Percentiles rank a stretch among this genome's conserved stretches.
These are phyloP conservation scores for Edolisoma coerulescens DNA, from an alignment of 2,113 vertebrate species.

Conservation along the genomic window DNA sequence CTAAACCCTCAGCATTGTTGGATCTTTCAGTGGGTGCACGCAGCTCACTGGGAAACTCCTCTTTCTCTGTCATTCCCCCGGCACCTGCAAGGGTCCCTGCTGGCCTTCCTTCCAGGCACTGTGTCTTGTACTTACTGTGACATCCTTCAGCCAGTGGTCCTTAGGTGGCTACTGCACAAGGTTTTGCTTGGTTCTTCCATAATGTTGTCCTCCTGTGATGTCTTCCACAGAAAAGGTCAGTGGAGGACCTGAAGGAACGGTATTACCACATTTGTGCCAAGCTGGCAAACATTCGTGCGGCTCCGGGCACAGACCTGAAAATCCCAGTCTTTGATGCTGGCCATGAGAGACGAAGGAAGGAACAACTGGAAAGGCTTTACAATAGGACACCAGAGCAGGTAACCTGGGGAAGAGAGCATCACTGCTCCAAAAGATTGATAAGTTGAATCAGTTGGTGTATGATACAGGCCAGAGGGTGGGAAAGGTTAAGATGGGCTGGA, in stretches of 20 bases:
- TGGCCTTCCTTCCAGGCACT: background rate
- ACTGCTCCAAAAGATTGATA: background rate
- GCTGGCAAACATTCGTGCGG: slow-evolving; percentile 88
- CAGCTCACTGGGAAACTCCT: background rate
- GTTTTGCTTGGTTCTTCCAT: background rate
- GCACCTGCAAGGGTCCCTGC: background rate
- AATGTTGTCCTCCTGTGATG: background rate
- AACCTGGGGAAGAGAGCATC: background rate
- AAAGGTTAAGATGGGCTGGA: background rate
- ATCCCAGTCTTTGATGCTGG: slow-evolving; percentile 94
- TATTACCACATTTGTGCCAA: slow-evolving; percentile 97
- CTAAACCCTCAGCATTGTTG: background rate
- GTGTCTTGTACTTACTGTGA: background rate
- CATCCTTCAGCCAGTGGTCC: background rate
- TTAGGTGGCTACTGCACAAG: background rate
- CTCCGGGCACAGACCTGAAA: slow-evolving; percentile 90
- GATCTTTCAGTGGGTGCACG: background rate
- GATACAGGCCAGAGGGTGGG: background rate
- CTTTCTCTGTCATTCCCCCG: background rate
- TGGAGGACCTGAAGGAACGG: slow-evolving; percentile 95
- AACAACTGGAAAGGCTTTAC: slow-evolving; percentile 95
- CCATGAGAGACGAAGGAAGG: slow-evolving; percentile 93
- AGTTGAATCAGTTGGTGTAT: background rate
- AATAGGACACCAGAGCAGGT: slow-evolving; percentile 97
- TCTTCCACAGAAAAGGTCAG: slow-evolving; percentile 86